Conservation (phyloP, 1,140 invertebrate genomes). For the Drosophila elegans region DNA sequence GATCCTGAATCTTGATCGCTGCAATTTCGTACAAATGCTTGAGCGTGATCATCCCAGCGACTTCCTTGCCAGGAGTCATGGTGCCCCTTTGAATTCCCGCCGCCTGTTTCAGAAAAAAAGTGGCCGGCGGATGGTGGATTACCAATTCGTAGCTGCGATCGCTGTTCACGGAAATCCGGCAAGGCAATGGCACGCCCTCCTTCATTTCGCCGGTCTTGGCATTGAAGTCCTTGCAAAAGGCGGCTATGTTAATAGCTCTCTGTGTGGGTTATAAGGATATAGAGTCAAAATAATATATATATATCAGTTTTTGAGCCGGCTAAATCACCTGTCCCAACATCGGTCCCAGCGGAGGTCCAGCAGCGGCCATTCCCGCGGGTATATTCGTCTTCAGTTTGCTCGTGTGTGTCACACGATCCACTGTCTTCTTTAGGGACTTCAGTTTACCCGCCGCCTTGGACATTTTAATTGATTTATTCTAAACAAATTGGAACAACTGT, state of each 20-base stretch:
- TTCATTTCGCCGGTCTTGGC: conserved; percentile 96
- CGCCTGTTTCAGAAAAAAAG: conserved; percentile 97
- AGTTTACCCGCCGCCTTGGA: conserved; percentile 89
- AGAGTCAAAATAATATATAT: neutral
- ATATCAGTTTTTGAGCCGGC: neutral
- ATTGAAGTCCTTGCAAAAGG: conserved; percentile 99
- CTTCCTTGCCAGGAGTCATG: conserved; percentile 92
- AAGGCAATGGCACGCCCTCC: conserved; percentile 95
- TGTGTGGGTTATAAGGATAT: conserved; percentile 85
- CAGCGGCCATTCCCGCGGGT: conserved; percentile 93
- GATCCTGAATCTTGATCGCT: conserved; percentile 95
- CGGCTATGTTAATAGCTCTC: conserved; percentile 97
- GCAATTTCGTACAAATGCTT: conserved; percentile 99
- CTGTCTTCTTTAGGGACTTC: conserved; percentile 88
- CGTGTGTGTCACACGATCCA: conserved; percentile 90
- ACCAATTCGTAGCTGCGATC: conserved; percentile 94
- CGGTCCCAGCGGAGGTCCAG: conserved; percentile 95
- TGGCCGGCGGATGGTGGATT: conserved; percentile 93
- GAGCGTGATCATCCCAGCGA: conserved; percentile 95
- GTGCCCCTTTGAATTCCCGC: conserved; percentile 94
- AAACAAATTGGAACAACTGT: conserved; percentile 31
- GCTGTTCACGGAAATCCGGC: conserved; percentile 91
- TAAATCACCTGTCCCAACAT: conserved; percentile 93
- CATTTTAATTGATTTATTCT: conserved; percentile 86
- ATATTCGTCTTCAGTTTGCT: conserved; percentile 91